Base-by-base conservation (phyloP, 2,888 invertebrate species). In the Oxytorus armatus region DNA sequence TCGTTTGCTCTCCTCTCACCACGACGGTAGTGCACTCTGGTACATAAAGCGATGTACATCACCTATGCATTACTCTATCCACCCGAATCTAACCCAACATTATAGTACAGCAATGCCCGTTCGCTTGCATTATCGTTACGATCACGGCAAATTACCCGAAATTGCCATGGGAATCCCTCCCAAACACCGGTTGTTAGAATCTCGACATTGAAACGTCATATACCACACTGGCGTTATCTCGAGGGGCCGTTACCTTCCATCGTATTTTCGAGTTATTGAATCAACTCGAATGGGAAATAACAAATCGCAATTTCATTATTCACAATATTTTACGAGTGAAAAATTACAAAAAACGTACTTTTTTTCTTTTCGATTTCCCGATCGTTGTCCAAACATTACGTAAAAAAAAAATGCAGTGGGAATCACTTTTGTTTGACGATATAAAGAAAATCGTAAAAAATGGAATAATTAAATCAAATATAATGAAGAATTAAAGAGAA, bases 111-210 rank as follows among this genome's bases (percentile, higher is more conserved):
- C 59, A 59, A 59, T 25, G 49, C 39, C n/a, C 29, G 61, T 49
- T 69, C 66, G 39, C 63, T 57, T 36, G 61, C 59, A 74, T 69
- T 65, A 74, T 74, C 74, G 55, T 63, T 69, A 57, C 63, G 63
- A 74, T 74, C 69, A 69, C 10, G 33, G 25, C 69, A 65, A 74
- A 79, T 79, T 79, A 69, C 74, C 49, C 55, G 23, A 74, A 74
- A 74, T 74, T 74, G 63, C 74, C 73, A 63, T 55, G 73, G 73
- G 68, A 73, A 74, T 69, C 69, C 47, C 29, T 5, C 18, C 25
- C 68, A 18, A 74, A 69, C 44, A 33, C 69, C 63, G 55, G n/a
- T 63, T 57, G 55, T 47, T 69, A 63, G 23, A 66, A 55, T 63
- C 69, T 57, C 63, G 55, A 74, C 18, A 49, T 68, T 39, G 47